phyloP scores from a whole-genome alignment of 2,113 vertebrate genomes.

The Syrmaticus mikado region DNA sequence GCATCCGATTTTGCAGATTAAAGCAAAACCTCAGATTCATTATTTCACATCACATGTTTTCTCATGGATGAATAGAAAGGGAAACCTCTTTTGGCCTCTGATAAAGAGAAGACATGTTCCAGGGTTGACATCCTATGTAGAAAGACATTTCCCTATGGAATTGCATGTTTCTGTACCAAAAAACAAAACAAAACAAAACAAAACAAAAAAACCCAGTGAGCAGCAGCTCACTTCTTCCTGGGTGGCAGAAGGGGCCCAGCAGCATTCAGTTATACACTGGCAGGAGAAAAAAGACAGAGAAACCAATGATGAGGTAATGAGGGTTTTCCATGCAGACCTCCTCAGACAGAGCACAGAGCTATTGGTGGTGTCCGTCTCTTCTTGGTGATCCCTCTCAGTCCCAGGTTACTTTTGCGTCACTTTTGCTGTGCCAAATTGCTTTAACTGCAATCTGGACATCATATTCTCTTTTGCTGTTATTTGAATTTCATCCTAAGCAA shows the following conservation, averaged over 20 bases:
- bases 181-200: not conserved
- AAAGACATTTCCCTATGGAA: not conserved
- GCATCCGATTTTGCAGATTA: not conserved
- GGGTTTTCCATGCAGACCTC: not conserved
- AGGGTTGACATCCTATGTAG: not conserved
- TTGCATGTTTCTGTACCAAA: not conserved
- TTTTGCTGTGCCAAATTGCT: not conserved
- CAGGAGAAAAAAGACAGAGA: not conserved
- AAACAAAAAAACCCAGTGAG: not conserved
- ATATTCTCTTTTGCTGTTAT: not conserved
- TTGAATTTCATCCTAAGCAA: not conserved
- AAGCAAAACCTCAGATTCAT: not conserved
- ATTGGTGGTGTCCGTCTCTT: not conserved
- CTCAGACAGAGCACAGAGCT: not conserved
- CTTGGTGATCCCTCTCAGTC: not conserved
- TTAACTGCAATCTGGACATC: not conserved
- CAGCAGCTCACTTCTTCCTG: not conserved
- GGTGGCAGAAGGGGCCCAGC: not conserved
- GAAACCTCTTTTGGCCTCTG: not conserved
- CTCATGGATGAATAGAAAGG: not conserved
- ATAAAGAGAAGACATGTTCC: not conserved
- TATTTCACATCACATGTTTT: not conserved
- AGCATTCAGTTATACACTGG: not conserved
- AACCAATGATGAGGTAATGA: not conserved
- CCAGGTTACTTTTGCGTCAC: not conserved